These are phyloP conservation scores for Melanotaenia maccullochi DNA, from an alignment of 2,797 vertebrate genomes.

Conservation along the genomic window DNA sequence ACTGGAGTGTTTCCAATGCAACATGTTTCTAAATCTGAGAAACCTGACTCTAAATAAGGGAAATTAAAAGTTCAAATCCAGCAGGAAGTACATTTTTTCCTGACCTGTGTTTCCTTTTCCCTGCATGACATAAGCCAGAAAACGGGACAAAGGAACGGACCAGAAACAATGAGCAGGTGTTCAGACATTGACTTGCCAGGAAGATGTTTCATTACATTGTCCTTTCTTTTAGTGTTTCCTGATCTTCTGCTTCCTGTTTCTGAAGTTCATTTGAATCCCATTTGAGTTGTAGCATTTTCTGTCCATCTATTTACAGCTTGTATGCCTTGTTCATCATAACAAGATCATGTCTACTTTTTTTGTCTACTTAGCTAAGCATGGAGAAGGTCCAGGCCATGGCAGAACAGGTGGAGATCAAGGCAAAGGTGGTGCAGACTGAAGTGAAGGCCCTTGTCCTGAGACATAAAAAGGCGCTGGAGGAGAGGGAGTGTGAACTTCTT, in stretches of 20 bases:
- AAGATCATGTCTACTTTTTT: background rate
- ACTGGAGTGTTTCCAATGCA: background rate
- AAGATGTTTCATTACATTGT: slow-evolving; percentile 37
- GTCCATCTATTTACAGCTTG: accelerated
- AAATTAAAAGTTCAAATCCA: background rate
- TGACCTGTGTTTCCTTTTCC: slow-evolving; percentile 46
- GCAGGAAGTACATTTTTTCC: slow-evolving; percentile 46
- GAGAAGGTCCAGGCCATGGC: slow-evolving; percentile 97
- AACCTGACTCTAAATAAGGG: too few relatives aligned
- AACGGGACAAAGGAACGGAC: slow-evolving; percentile 30
- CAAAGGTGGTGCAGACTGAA: slow-evolving; percentile 96
- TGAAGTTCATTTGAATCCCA: slow-evolving; percentile 19
- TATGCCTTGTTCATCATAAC: background rate
- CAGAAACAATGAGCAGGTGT: slow-evolving; percentile 37
- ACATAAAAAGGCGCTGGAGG: slow-evolving; percentile 96
- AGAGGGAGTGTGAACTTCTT: slow-evolving; percentile 95
- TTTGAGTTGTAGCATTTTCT: slow-evolving; percentile 27
- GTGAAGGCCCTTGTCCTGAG: slow-evolving; percentile 94
- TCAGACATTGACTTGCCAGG: slow-evolving; percentile 28
- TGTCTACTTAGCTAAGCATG: slow-evolving; percentile 89
- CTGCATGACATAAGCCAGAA: slow-evolving; percentile 8
- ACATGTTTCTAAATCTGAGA: background rate
- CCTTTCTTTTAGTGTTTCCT: slow-evolving; percentile 58
- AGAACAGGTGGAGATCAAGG: slow-evolving; percentile 98
- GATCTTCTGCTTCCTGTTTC: slow-evolving; percentile 54